Evolutionary conservation across 2,113 vertebrate genomes (phyloP), one percentile per base, ranked within the genome.

Genomic region (Ovis aries): DNA sequence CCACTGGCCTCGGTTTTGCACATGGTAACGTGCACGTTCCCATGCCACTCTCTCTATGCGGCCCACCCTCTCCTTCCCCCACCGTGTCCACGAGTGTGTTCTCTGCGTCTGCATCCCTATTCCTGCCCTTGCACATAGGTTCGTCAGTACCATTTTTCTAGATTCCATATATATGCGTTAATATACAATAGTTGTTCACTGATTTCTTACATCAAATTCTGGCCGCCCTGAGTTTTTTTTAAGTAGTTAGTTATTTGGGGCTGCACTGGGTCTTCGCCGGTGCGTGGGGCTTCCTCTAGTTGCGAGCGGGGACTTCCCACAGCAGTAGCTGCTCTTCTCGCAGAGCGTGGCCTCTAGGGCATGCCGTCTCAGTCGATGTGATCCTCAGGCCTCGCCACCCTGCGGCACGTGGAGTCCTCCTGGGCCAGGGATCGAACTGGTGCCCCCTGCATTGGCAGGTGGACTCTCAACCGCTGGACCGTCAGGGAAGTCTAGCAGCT

Each of bases 291-390:
- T 36, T 36, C 10, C 64, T 71, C 64, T 21, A 12, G n/a, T 10
- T 71, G 67, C 0, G 2, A 21, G 64, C n/a, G 4, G 64, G 17
- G 67, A 10, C n/a, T 1, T 23, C 67, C 23, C 67, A 3, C 1
- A 3, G n/a, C 67, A 6, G 9, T 2, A 19, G 67, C 67, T 12
- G 23, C 67, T 36, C 67, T 23, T 6, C 19, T 40, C 1, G 19
- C 67, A 40, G 67, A 71, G 67, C 9, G 8, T 36, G 67, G n/a
- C 67, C n/a, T 36, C 67, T 40, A 71, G 67, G 19, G n/a, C 67
- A 12, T 11, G n/a, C 67, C 2, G 19, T 36, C 67, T 71, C 64
- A 71, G n/a, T 36, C 0, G 67, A 12, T 6, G 10, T 10, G 17
- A 19, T 9, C 17, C 67, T 71, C 67, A 36, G 67, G n/a, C n/a